Evolutionary conservation across 1,140 invertebrate genomes (phyloP).

Genomic region (Drosophila teissieri): DNA sequence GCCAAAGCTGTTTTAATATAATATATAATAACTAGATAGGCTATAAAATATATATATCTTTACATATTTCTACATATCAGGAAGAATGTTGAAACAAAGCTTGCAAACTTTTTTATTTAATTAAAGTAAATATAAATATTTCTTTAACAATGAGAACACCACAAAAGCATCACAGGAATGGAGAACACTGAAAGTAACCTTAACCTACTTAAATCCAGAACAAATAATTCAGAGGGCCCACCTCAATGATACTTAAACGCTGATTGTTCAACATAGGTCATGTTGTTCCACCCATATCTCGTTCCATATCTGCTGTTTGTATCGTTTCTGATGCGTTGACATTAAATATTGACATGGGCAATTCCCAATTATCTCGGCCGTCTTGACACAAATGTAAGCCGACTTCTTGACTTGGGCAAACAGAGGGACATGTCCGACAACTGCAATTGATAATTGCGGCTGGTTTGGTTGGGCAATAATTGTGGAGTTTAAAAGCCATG

Average conservation of each 20-base stretch:
- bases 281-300: neutral
- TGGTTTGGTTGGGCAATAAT: constrained; percentile 41
- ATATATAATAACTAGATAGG: too few species aligned
- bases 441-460: constrained; percentile 59
- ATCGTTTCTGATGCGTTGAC: constrained; percentile 23
- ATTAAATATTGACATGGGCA: constrained; percentile 64
- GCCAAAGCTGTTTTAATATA: too few species aligned
- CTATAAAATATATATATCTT: too few species aligned
- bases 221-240: neutral
- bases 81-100: too few species aligned
- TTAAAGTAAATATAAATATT: too few species aligned
- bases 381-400: constrained; percentile 72
- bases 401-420: constrained; percentile 46
- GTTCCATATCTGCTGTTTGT: constrained; percentile 13
- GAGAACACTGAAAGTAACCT: neutral
- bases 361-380: constrained; percentile 65
- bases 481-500: constrained; percentile 56
- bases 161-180: neutral
- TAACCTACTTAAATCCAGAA: constrained; percentile 8
- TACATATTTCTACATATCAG: too few species aligned
- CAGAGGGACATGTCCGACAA: constrained; percentile 51
- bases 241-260: neutral
- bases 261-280: constrained; percentile 1
- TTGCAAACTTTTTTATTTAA: too few species aligned
- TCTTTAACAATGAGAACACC: too few species aligned